Evolutionary conservation across 2,888 invertebrate species (phyloP), one percentile per base, ranked within the genome.

Genomic region (Nemapogon koenigi): DNA sequence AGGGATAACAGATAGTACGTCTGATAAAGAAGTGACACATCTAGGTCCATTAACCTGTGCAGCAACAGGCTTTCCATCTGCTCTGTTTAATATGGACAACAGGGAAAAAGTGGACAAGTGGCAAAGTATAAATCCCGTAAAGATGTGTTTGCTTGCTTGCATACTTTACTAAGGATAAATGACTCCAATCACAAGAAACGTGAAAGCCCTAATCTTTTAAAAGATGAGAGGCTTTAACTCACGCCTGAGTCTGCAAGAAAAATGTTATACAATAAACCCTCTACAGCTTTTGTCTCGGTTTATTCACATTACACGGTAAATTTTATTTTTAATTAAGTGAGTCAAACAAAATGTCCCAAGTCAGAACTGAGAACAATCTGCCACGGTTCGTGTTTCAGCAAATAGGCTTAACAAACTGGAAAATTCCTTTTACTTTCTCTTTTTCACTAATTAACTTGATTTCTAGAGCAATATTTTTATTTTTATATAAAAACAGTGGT

Each of bases 281-380:
- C 16, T 16, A 15, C 16, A 31, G 16, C 17, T n/a, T n/a, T 13
- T 31, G 18, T 33, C 18, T 8, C 7, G 19, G 19, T 19, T 19
- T 19, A 33, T 33, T 33, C 18, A 18, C 11, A 28, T 40, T 46
- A 46, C 38, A 40, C 28, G 42, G 19, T 42, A 41, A 53, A 47
- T 50, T 48, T 45, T 49, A 49, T 49, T 53, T 53, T 52, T 52
- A 55, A 57, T 58, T 59, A 57, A 53, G 48, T 26, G 38, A 30
- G 30, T 11, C 16, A 17, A 16, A 31, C 31, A 11, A 39, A 51
- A 51, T 49, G 47, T 51, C 44, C 38, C 44, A 39, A 37, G 44
- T 37, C 46, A 39, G 42, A n/a, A n/a, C n/a, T 42, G 46, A 45
- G 42, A 46, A 46, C 46, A 47, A 49, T 48, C 46, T 37, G 39